A percentile compares a stretch with the other conserved stretches of the same genome.
Evolutionary conservation across 2,797 vertebrate genomes (phyloP).

Genomic region (Vespertilio murinus): DNA sequence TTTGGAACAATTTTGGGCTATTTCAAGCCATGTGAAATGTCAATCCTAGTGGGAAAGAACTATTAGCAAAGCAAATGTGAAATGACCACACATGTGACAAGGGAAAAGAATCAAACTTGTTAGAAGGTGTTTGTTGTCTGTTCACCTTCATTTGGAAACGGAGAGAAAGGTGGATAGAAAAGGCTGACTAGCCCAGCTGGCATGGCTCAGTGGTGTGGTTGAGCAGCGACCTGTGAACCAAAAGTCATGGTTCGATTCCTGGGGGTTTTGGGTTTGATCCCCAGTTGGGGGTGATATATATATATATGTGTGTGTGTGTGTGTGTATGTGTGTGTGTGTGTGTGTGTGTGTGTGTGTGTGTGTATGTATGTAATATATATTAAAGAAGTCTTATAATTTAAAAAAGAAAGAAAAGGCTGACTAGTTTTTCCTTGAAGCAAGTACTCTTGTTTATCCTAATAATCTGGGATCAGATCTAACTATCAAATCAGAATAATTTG

Average conservation of each 20-base stretch:
- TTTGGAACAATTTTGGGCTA: slow-evolving; percentile 37
- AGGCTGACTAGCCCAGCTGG: neutral
- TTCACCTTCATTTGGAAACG: neutral
- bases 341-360: no score
- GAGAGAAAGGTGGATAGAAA: neutral
- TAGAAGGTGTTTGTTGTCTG: neutral
- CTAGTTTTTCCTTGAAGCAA: neutral
- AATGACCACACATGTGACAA: neutral
- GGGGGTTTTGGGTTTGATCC: no score
- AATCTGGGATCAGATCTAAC: neutral
- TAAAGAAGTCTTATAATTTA: no score
- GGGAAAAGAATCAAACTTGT: neutral
- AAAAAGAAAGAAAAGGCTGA: neutral
- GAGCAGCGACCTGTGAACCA: no score
- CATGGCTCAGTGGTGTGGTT: no score
- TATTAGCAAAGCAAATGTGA: slow-evolving; percentile 23
- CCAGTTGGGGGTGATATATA: no score
- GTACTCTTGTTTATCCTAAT: neutral
- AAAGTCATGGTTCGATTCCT: no score
- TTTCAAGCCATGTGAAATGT: slow-evolving; percentile 47
- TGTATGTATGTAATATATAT: no score
- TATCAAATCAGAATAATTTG: slow-evolving; percentile 20
- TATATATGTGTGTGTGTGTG: no score
- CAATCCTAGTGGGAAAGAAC: slow-evolving; percentile 16
- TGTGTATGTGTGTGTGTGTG: no score